Percentiles rank a stretch among this genome's conserved stretches.
Evolutionary conservation across 1,140 invertebrate species (phyloP).

Genomic region (Calycopis cecrops): DNA sequence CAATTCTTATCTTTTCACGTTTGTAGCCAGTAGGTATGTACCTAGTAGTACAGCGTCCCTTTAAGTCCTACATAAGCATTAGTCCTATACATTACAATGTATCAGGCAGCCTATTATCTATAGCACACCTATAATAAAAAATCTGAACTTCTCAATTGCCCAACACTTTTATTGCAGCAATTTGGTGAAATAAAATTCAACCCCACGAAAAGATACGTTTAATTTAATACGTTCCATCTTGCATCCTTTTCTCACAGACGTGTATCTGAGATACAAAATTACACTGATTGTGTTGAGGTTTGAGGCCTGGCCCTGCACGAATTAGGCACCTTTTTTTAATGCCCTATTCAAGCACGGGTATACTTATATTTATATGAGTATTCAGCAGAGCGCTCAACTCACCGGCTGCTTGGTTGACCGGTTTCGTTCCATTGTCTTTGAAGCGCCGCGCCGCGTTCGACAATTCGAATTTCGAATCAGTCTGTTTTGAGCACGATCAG

Average conservation of each 20-base stretch:
- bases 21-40: too few species aligned
- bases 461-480: conserved; percentile 50
- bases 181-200: conserved; percentile 54
- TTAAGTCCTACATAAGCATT: neutral
- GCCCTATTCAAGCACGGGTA: conserved; percentile 59
- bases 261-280: conserved; percentile 44
- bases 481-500: conserved; percentile 35
- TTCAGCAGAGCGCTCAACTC: conserved; percentile 14
- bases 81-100: conserved; percentile 5
- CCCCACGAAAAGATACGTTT: conserved; percentile 48
- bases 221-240: conserved; percentile 54
- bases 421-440: conserved; percentile 62
- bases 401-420: conserved; percentile 39
- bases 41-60: too few species aligned
- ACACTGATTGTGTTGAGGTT: conserved; percentile 52
- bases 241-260: conserved; percentile 19
- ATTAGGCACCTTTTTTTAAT: conserved; percentile 66
- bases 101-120: conserved; percentile 8
- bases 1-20: too few species aligned
- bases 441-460: conserved; percentile 49
- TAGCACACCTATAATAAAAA: conserved; percentile 32
- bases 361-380: conserved; percentile 40
- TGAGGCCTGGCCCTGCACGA: conserved; percentile 46
- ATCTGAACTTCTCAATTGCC: conserved; percentile 49
- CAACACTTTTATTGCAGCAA: conserved; percentile 55